Conservation (phyloP, 1,140 invertebrate genomes). For the Cyrtorhinus lividipennis region DNA sequence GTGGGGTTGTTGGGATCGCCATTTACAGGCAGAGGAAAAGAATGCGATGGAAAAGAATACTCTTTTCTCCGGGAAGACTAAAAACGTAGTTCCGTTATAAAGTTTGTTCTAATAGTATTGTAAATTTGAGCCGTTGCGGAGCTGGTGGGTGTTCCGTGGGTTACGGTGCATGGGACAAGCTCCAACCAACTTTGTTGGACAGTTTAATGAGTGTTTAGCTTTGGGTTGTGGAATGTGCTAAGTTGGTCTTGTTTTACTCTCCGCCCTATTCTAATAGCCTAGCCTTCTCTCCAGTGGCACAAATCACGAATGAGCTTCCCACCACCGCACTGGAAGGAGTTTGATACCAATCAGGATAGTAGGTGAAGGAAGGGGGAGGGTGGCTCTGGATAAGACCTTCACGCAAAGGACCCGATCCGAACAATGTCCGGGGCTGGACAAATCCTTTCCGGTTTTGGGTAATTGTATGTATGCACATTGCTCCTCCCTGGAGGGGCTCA, state of each 20-base stretch:
- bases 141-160: not conserved
- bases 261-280: slow-evolving; percentile 6
- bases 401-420: no score
- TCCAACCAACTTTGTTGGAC: slow-evolving; percentile 15
- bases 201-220: slow-evolving; percentile 16
- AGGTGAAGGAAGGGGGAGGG: no score
- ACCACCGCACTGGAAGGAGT: not conserved
- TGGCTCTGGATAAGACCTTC: no score
- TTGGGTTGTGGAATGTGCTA: slow-evolving; percentile 15
- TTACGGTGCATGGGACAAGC: slow-evolving; percentile 14
- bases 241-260: slow-evolving; percentile 13
- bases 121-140: not conserved
- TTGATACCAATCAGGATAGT: slow-evolving; percentile 14
- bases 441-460: no score
- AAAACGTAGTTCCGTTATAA: not conserved
- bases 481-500: no score
- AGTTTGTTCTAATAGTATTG: not conserved
- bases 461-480: no score
- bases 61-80: not conserved
- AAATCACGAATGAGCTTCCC: slow-evolving; percentile 11
- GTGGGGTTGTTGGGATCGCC: no score
- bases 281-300: not conserved
- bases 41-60: no score
- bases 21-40: no score
- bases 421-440: no score